Evolutionary conservation across 2,113 vertebrate species (phyloP).

Genomic region (Trochalopteron elliotii): DNA sequence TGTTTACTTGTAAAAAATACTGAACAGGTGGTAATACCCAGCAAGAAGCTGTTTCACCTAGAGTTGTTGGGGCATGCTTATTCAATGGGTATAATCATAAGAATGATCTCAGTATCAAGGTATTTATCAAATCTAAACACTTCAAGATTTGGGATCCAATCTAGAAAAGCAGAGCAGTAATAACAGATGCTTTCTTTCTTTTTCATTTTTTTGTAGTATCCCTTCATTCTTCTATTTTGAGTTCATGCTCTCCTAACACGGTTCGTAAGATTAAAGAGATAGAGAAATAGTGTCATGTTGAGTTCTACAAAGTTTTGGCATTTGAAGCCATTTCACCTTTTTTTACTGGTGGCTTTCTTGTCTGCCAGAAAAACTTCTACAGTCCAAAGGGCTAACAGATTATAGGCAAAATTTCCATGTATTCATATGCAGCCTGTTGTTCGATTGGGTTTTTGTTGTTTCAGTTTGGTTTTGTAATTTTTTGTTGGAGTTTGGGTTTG

Average conservation of each 20-base stretch:
- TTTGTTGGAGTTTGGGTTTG: not conserved
- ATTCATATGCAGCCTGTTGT: not conserved
- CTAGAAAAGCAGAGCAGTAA: not conserved
- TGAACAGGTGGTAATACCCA: not conserved
- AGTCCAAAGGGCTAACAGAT: not conserved
- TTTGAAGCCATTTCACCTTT: not conserved
- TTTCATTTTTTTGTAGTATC: not conserved
- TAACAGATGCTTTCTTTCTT: not conserved
- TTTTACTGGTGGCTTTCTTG: not conserved
- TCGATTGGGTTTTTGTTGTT: rapidly evolving
- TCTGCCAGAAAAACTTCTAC: not conserved
- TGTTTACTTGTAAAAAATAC: not conserved
- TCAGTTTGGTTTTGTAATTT: not conserved
- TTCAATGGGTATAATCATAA: not conserved
- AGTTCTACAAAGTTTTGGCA: not conserved
- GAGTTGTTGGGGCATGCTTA: not conserved
- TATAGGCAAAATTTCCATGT: not conserved
- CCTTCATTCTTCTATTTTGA: not conserved
- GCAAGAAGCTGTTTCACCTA: not conserved
- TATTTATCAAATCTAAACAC: not conserved
- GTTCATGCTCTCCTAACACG: not conserved
- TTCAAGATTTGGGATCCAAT: not conserved
- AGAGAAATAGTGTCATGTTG: not conserved
- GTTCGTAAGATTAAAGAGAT: not conserved
- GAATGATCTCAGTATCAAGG: not conserved